These are phyloP conservation scores for Meandrusa payeni DNA, from an alignment of 2,888 invertebrate species.

Conservation along the genomic window DNA sequence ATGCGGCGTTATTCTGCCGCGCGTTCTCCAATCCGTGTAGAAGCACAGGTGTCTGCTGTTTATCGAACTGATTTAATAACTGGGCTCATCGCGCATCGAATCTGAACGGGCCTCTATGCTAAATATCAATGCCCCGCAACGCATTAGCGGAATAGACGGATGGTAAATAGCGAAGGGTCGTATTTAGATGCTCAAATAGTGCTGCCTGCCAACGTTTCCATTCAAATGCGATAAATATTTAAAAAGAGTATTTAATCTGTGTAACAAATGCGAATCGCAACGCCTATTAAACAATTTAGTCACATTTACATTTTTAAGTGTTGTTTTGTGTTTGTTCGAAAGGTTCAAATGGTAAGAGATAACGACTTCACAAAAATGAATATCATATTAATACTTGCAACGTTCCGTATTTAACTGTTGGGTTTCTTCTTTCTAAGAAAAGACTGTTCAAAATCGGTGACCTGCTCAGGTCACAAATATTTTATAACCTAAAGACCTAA, in stretches of 20 bases:
- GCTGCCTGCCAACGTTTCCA: constrained; percentile 6
- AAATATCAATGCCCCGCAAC: constrained; percentile 66
- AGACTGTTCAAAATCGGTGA: too few relatives aligned
- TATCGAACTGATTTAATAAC: constrained; percentile 75
- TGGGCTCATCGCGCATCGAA: constrained; percentile 61
- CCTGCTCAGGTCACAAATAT: too few relatives aligned
- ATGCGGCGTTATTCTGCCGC: constrained; percentile 1
- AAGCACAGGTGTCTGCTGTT: constrained; percentile 59
- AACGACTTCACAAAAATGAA: too few relatives aligned
- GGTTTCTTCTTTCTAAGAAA: too few relatives aligned
- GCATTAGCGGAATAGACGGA: constrained; percentile 68
- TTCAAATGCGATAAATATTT: constrained; percentile 16
- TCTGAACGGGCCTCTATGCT: constrained; percentile 50
- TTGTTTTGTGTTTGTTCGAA: too few relatives aligned
- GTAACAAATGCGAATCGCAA: constrained; percentile 1
- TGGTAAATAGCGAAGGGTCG: constrained; percentile 54
- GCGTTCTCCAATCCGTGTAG: constrained; percentile 42
- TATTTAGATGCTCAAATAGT: constrained; percentile 33
- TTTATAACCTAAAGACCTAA: too few relatives aligned
- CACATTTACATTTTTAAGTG: too few relatives aligned
- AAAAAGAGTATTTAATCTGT: constrained; percentile 9
- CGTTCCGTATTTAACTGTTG: too few relatives aligned
- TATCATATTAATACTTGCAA: too few relatives aligned
- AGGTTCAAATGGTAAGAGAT: too few relatives aligned
- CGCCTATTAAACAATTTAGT: neutral